phyloP scores from a whole-genome alignment of 2,113 vertebrate species.

The Vidua macroura region DNA sequence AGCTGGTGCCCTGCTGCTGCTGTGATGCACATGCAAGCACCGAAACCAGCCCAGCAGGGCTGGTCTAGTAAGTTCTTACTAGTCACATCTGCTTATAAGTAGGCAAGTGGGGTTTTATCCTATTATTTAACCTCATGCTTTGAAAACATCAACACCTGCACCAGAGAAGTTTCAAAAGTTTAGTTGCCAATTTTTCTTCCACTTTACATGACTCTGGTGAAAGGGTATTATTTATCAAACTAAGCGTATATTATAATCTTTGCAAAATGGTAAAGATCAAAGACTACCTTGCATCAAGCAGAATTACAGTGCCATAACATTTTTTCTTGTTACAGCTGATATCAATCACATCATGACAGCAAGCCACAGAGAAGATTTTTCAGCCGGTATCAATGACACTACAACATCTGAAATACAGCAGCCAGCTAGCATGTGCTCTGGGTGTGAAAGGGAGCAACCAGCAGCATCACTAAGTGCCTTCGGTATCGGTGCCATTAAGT shows the following conservation, averaged over 20 bases:
- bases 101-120: background rate
- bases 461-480: background rate
- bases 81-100: background rate
- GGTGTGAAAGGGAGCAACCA: constrained; percentile 19
- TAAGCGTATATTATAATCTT: constrained; percentile 68
- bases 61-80: background rate
- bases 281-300: constrained; percentile 71
- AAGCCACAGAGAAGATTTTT: constrained; percentile 52
- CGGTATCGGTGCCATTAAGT: background rate
- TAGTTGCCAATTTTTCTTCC: constrained; percentile 45
- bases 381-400: constrained; percentile 46
- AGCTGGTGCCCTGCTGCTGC: background rate
- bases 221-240: constrained; percentile 72
- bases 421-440: constrained; percentile 7
- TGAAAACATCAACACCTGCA: background rate
- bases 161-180: constrained; percentile 35
- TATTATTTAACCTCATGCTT: background rate
- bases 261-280: constrained; percentile 75
- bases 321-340: constrained; percentile 74
- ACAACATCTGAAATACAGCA: constrained; percentile 47
- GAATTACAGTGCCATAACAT: constrained; percentile 73
- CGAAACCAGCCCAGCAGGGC: background rate
- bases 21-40: fast-evolving
- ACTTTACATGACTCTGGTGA: constrained; percentile 33
- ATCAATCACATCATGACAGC: constrained; percentile 71